Conservation (phyloP, 2,888 invertebrate genomes). For the Campoletis raptor region DNA sequence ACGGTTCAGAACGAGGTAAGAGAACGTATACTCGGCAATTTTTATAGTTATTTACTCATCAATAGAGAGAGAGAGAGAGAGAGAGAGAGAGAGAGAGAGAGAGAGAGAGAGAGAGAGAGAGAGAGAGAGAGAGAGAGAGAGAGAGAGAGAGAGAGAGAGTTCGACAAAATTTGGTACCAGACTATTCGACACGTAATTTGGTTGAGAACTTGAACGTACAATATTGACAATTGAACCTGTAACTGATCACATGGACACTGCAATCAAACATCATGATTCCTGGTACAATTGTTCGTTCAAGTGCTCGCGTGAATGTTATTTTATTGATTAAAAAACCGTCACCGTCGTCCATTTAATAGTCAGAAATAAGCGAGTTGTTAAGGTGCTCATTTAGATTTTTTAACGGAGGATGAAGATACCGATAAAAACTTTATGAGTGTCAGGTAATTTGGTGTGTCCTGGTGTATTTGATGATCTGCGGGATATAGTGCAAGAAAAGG, state of each 20-base stretch:
- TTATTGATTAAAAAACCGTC: neutral
- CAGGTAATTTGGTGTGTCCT: slow-evolving; percentile 16
- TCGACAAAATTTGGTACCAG: too few relatives aligned
- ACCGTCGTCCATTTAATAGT: neutral
- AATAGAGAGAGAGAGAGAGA: too few relatives aligned
- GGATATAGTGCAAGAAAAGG: slow-evolving; percentile 20
- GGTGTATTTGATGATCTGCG: neutral
- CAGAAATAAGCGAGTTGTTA: slow-evolving; percentile 9
- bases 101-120: too few relatives aligned
- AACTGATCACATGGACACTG: neutral
- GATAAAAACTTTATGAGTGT: slow-evolving; percentile 67
- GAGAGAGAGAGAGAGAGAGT: too few relatives aligned
- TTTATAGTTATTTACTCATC: too few relatives aligned
- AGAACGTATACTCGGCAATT: too few relatives aligned
- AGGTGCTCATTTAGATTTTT: slow-evolving; percentile 72
- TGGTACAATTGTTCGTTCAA: neutral
- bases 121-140: too few relatives aligned
- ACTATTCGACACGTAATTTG: too few relatives aligned
- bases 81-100: too few relatives aligned
- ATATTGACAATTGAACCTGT: too few relatives aligned
- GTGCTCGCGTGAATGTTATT: neutral
- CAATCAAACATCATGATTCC: neutral
- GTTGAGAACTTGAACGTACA: too few relatives aligned
- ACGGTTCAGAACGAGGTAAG: too few relatives aligned
- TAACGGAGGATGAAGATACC: slow-evolving; percentile 71